These are phyloP conservation scores for Melinaea marsaeus DNA, from an alignment of 2,888 invertebrate genomes.

Conservation along the genomic window DNA sequence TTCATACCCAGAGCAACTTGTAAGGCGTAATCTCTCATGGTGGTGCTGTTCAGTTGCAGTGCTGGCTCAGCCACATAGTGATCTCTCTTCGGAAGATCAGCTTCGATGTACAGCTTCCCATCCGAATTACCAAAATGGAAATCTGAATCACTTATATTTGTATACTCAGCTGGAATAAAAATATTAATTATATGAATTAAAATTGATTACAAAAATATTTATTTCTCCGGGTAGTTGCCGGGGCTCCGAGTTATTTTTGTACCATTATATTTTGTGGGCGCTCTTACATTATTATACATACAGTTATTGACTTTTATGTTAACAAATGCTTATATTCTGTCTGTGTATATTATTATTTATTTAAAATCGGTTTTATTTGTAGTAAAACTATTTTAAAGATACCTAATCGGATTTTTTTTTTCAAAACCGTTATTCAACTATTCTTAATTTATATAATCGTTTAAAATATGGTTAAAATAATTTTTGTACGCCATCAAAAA, in stretches of 20 bases:
- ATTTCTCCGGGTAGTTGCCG: background rate
- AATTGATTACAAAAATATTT: too few species aligned
- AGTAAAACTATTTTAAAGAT: too few species aligned
- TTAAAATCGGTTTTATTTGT: too few species aligned
- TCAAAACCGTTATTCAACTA: too few species aligned
- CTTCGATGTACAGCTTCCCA: constrained; percentile 44
- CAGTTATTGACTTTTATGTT: too few species aligned
- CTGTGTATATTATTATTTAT: too few species aligned
- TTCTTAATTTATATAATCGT: too few species aligned
- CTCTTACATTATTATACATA: too few species aligned
- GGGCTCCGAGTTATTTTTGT: background rate
- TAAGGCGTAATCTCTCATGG: constrained; percentile 83
- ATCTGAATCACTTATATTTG: constrained; percentile 71
- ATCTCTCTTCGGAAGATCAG: constrained; percentile 40
- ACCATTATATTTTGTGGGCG: background rate
- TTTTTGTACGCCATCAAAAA: too few species aligned
- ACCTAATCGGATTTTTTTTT: too few species aligned
- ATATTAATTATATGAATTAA: constrained; percentile 2
- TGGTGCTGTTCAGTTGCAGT: constrained; percentile 56
- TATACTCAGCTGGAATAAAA: constrained; percentile 73
- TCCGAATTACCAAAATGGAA: constrained; percentile 40
- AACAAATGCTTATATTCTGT: too few species aligned
- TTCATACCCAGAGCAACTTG: constrained; percentile 91
- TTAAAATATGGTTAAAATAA: too few species aligned
- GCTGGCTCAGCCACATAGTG: constrained; percentile 71